phyloP scores from a whole-genome alignment of 2,113 vertebrate species.

The Phalacrocorax carbo region DNA sequence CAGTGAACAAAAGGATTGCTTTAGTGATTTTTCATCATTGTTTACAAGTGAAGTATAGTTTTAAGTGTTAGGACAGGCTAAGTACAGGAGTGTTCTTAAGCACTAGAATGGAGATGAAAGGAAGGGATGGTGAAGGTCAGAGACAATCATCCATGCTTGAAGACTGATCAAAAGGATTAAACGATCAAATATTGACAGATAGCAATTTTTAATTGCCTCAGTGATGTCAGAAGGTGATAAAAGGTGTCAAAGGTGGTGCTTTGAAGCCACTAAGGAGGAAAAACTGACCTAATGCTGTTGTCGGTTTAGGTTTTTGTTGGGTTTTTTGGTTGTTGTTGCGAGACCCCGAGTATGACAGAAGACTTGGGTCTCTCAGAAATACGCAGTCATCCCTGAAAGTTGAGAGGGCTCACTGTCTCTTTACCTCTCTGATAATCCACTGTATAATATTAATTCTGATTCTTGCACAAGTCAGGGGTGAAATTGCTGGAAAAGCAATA shows the following conservation, averaged over 20 bases:
- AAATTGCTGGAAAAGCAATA: not conserved
- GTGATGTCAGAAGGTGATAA: not conserved
- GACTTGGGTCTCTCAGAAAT: not conserved
- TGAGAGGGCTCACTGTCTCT: not conserved
- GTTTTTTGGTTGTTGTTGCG: not conserved
- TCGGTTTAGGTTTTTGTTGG: not conserved
- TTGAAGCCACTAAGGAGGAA: not conserved
- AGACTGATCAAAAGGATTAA: slow-evolving; percentile 38
- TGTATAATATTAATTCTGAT: not conserved
- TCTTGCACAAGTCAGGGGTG: not conserved
- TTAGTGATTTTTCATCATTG: slow-evolving; percentile 41
- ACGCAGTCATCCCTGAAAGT: not conserved
- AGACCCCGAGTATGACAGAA: not conserved
- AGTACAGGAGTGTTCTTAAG: slow-evolving; percentile 32
- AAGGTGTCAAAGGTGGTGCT: not conserved
- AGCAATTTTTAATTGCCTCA: slow-evolving; percentile 51
- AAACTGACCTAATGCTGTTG: not conserved
- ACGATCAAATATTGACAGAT: not conserved
- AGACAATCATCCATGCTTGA: not conserved
- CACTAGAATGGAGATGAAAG: slow-evolving; percentile 10
- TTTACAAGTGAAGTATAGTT: slow-evolving; percentile 11
- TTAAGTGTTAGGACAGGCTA: slow-evolving; percentile 54
- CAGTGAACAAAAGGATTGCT: slow-evolving; percentile 65
- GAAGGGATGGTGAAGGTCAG: slow-evolving; percentile 27
- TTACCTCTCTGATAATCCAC: not conserved